Conservation (phyloP, 2,797 vertebrate species). For the Argya squamiceps region DNA sequence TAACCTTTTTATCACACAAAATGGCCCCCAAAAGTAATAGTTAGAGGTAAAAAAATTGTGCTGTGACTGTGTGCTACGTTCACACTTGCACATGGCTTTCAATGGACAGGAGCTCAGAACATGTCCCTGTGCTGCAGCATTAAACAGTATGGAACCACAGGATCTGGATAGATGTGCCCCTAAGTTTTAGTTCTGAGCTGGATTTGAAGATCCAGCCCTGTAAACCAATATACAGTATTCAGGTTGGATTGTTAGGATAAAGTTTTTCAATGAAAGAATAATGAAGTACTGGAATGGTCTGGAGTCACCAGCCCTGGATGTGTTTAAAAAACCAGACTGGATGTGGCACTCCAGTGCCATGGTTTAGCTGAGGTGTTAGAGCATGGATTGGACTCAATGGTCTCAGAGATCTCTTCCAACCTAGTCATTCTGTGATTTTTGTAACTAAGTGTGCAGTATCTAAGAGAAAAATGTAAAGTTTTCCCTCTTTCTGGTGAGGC, state of each 20-base stretch:
- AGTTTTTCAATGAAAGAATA: not conserved
- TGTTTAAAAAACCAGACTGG: not conserved
- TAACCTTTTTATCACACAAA: not conserved
- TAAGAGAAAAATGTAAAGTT: not conserved
- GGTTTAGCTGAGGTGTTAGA: not conserved
- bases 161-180: not conserved
- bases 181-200: not conserved
- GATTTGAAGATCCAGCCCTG: not conserved
- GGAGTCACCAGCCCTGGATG: not conserved
- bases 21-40: not conserved
- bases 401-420: not conserved
- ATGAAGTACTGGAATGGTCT: not conserved
- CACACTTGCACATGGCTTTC: rapidly evolving
- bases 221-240: rapidly evolving
- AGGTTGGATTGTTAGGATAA: not conserved
- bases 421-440: not conserved
- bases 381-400: not conserved
- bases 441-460: not conserved
- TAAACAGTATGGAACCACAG: not conserved
- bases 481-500: not conserved
- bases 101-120: not conserved
- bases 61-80: rapidly evolving
- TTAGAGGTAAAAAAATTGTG: not conserved
- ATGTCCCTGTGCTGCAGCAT: too few species aligned
- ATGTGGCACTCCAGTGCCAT: not conserved